phyloP scores from a whole-genome alignment of 2,113 vertebrate genomes.

The Oenanthe oenanthe region DNA sequence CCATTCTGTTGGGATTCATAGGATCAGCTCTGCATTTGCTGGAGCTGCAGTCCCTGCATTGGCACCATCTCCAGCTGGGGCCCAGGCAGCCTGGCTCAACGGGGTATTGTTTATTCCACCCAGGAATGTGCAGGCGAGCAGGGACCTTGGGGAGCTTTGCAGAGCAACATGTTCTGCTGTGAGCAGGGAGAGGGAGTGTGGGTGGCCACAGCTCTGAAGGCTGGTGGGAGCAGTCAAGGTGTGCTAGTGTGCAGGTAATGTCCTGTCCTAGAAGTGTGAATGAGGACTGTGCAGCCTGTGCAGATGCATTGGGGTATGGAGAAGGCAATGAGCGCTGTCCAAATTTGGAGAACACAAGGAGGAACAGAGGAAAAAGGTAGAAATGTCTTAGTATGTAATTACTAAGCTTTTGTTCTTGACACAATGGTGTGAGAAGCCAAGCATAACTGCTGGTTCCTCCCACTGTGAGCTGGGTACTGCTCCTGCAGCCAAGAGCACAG shows the following conservation, averaged over 20 bases:
- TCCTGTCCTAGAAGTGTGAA: neutral
- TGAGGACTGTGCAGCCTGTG: neutral
- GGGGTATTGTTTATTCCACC: neutral
- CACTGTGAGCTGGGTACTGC: neutral
- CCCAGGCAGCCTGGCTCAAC: neutral
- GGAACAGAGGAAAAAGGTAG: neutral
- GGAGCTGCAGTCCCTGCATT: neutral
- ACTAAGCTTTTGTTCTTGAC: neutral
- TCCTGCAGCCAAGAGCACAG: neutral
- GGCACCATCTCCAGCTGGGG: neutral
- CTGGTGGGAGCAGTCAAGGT: accelerated
- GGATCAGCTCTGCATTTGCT: neutral
- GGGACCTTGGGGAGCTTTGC: neutral
- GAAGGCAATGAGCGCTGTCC: neutral
- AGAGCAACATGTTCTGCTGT: neutral
- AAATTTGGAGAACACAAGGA: neutral
- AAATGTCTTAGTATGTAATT: neutral
- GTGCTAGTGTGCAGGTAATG: neutral
- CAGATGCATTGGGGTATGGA: neutral
- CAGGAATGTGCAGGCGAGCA: constrained; percentile 6
- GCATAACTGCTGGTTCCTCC: neutral
- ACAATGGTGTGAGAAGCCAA: neutral
- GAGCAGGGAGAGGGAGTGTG: neutral
- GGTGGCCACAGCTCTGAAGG: neutral
- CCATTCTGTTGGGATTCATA: neutral